A percentile compares a stretch with the other conserved stretches of the same genome.
phyloP scores from a whole-genome alignment of 2,888 invertebrate genomes.

The Leptopilina myrica region DNA sequence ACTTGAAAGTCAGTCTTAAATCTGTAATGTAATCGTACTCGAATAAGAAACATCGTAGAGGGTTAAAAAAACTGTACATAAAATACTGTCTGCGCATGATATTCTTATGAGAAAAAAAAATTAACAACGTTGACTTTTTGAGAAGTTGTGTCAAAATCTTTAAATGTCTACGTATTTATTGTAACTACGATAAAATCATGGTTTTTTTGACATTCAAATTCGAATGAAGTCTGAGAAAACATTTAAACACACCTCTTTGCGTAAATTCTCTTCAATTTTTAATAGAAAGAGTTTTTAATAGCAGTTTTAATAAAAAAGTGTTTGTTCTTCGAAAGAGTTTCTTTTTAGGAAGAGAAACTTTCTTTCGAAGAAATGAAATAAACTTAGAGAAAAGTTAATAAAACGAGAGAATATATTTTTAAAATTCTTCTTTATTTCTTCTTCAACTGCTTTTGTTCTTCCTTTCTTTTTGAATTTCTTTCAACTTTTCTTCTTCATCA shows the following conservation, averaged over 20 bases:
- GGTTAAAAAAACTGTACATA: neutral
- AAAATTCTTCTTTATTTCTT: no score
- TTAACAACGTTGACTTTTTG: neutral
- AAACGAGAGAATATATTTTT: no score
- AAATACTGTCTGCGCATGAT: neutral
- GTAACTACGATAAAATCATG: neutral
- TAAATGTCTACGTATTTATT: slow-evolving; percentile 13
- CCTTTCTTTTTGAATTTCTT: no score
- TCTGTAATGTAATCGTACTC: no score
- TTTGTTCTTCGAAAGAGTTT: no score
- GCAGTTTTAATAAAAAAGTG: neutral
- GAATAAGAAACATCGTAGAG: neutral
- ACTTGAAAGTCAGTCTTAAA: no score
- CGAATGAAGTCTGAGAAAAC: slow-evolving; percentile 1
- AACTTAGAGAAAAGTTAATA: no score
- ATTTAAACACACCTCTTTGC: neutral
- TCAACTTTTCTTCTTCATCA: no score
- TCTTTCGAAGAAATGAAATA: no score
- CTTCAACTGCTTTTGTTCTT: no score
- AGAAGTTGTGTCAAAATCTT: neutral
- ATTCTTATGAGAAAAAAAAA: neutral
- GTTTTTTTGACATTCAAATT: slow-evolving; percentile 14
- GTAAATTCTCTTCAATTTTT: slow-evolving; percentile 8
- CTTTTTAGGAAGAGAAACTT: no score
- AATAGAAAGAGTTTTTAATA: neutral